Percentiles rank a stretch among this genome's conserved stretches.
Conservation (phyloP, 2,113 vertebrate species). For the Octodon degus region DNA sequence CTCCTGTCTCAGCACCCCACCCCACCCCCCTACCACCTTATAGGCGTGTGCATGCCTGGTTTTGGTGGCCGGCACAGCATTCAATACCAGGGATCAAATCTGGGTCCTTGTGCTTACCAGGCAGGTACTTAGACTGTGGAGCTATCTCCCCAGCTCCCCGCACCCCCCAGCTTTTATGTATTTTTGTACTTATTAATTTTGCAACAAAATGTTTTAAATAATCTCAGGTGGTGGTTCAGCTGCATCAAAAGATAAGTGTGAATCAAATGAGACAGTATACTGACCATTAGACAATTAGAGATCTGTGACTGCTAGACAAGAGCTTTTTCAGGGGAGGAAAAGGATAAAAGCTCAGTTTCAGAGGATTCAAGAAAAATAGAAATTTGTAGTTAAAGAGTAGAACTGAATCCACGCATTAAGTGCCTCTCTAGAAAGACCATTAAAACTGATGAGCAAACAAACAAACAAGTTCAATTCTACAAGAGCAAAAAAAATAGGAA, state of each 20-base stretch:
- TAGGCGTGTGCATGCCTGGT: too few relatives aligned
- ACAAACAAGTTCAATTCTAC: neutral
- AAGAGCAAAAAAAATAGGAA: neutral
- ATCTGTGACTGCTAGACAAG: neutral
- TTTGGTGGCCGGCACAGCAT: too few relatives aligned
- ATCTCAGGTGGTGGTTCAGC: neutral
- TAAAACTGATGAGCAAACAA: neutral
- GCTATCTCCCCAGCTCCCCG: too few relatives aligned
- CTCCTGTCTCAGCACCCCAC: too few relatives aligned
- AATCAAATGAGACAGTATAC: slow-evolving; percentile 2
- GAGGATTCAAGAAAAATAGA: neutral
- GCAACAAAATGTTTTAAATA: slow-evolving; percentile 29
- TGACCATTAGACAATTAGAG: neutral
- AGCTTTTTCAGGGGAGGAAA: neutral
- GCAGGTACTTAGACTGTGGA: too few relatives aligned
- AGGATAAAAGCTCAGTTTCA: neutral
- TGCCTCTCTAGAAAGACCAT: slow-evolving; percentile 8
- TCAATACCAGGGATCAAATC: too few relatives aligned
- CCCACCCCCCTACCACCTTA: too few relatives aligned
- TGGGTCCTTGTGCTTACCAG: too few relatives aligned
- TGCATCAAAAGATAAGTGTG: neutral
- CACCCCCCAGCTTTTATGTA: neutral
- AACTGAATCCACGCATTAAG: neutral
- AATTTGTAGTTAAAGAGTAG: neutral
- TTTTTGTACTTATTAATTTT: slow-evolving; percentile 4